Evolutionary conservation across 1,140 invertebrate species (phyloP).

Genomic region (Ostrea edulis): DNA sequence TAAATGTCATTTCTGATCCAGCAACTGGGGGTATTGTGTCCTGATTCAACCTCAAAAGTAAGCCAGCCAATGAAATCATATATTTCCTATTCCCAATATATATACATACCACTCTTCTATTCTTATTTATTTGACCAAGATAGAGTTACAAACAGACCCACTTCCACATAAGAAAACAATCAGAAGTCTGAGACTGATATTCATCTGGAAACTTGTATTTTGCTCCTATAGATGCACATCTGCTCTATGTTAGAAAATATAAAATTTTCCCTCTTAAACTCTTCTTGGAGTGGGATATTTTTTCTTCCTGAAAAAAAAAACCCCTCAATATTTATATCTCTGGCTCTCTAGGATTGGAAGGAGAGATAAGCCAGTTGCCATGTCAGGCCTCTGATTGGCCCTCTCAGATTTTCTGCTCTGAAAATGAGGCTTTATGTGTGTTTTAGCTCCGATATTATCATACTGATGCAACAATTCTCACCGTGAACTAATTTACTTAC

Average conservation of each 20-base stretch:
- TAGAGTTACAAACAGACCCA: constrained; percentile 23
- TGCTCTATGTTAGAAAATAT: constrained; percentile 26
- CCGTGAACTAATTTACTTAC: constrained; percentile 26
- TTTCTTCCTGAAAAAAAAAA: constrained; percentile 17
- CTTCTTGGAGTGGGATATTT: constrained; percentile 16
- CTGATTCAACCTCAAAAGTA: background rate
- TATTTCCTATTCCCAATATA: constrained; percentile 9
- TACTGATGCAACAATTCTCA: constrained; percentile 26
- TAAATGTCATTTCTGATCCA: background rate
- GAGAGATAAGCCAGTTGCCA: constrained; percentile 31
- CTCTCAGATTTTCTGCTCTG: constrained; percentile 19
- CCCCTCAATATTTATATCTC: constrained; percentile 26
- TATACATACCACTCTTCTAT: background rate
- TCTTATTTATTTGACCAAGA: constrained; percentile 27
- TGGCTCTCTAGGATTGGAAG: constrained; percentile 33
- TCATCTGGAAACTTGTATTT: constrained; percentile 27
- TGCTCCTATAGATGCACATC: constrained; percentile 22
- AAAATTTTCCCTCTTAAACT: background rate
- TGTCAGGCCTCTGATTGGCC: constrained; percentile 30
- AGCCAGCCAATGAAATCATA: constrained; percentile 7
- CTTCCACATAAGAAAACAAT: constrained; percentile 6
- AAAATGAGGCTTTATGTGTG: constrained; percentile 32
- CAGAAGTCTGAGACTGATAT: background rate
- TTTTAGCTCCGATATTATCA: constrained; percentile 30
- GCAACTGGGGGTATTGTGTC: background rate